phyloP scores from a whole-genome alignment of 2,113 vertebrate species.

The Petroica traversi region DNA sequence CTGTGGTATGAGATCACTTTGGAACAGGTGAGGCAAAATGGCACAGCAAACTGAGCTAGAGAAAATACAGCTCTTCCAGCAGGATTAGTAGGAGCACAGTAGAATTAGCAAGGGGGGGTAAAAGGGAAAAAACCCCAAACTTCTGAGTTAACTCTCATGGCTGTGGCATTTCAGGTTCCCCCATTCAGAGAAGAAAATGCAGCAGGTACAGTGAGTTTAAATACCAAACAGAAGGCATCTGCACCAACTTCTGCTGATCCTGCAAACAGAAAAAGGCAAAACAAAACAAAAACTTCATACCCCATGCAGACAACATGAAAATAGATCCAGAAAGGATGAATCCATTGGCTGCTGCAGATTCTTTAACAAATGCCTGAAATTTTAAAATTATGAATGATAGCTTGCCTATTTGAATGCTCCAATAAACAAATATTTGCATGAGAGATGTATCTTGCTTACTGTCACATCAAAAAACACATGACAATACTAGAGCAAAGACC shows the following conservation, averaged over 20 bases:
- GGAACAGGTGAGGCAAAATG: background rate
- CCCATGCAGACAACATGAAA: background rate
- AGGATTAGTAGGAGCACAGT: background rate
- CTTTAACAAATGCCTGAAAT: background rate
- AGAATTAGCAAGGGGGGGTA: accelerated
- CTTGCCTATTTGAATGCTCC: background rate
- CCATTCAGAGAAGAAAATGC: background rate
- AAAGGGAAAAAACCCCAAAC: background rate
- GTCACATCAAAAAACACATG: background rate
- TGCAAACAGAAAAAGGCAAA: background rate
- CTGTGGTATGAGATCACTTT: background rate
- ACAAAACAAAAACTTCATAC: background rate
- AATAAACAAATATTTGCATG: background rate
- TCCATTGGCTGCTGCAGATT: background rate
- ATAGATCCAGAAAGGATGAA: background rate
- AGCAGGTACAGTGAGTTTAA: background rate
- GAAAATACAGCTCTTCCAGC: background rate
- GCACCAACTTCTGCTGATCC: background rate
- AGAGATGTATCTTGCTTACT: background rate
- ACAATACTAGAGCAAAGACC: background rate
- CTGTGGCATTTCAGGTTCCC: background rate
- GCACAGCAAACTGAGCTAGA: background rate
- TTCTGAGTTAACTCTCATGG: background rate
- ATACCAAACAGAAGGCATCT: background rate
- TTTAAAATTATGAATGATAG: background rate